Evolutionary conservation across 2,797 vertebrate genomes (phyloP).

Genomic region (Myoxocephalus aenaeus): DNA sequence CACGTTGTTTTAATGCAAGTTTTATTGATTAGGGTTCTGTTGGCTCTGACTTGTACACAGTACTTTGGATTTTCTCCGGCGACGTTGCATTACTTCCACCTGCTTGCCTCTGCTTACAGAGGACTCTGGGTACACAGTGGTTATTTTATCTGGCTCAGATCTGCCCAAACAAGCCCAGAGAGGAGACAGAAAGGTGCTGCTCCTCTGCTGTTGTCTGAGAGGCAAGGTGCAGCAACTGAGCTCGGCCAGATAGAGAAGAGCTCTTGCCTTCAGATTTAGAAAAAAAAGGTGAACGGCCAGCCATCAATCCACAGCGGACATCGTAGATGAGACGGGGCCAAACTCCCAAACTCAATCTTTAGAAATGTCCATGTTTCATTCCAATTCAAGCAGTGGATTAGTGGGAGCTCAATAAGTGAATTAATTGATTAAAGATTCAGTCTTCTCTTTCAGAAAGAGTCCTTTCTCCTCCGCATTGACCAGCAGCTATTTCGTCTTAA

Average conservation of each 20-base stretch:
- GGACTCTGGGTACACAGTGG: conserved; percentile 43
- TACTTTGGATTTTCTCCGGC: conserved; percentile 45
- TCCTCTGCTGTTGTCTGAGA: conserved; percentile 40
- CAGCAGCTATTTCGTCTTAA: conserved; percentile 67
- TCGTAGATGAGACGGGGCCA: conserved; percentile 1
- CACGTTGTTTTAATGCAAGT: conserved; percentile 34
- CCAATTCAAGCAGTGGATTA: conserved; percentile 68
- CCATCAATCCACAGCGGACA: conserved; percentile 33
- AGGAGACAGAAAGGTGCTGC: conserved; percentile 41
- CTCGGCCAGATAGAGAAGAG: conserved; percentile 28
- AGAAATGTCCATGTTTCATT: conserved; percentile 51
- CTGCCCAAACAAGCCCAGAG: conserved; percentile 58
- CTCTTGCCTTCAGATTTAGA: conserved; percentile 21
- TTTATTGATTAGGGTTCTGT: conserved; percentile 65
- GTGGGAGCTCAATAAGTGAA: conserved; percentile 63
- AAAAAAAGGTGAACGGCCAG: conserved; percentile 18
- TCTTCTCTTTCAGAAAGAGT: conserved; percentile 66
- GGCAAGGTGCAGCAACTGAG: conserved; percentile 23
- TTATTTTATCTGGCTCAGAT: conserved; percentile 65
- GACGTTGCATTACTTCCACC: conserved; percentile 36
- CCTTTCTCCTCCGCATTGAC: conserved; percentile 71
- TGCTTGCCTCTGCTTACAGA: conserved; percentile 35
- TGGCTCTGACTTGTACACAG: conserved; percentile 12
- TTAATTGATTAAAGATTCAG: conserved; percentile 77
- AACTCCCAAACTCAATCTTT: conserved; percentile 20